phyloP scores from a whole-genome alignment of 2,888 invertebrate genomes.

The Callosobruchus maculatus region DNA sequence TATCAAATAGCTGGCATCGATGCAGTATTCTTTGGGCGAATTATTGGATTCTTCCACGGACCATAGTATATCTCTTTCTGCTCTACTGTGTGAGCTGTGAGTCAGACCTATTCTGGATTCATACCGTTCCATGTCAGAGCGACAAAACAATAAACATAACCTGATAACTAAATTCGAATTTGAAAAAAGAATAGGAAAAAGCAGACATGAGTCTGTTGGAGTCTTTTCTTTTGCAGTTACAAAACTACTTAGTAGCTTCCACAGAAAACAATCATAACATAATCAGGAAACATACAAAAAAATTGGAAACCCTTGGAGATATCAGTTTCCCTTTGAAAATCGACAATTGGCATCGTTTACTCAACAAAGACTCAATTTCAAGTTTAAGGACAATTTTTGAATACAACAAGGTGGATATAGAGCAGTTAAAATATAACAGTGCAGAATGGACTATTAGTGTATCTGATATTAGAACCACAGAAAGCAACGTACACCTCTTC shows the following conservation, averaged over 20 bases:
- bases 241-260: conserved; percentile 22
- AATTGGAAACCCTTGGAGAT: conserved; percentile 58
- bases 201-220: conserved; percentile 26
- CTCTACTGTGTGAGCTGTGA: too few species aligned
- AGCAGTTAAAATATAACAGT: conserved; percentile 47
- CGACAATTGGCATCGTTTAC: conserved; percentile 56
- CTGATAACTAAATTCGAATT: background rate
- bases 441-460: conserved; percentile 52
- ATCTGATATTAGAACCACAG: conserved; percentile 44
- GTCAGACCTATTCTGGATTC: too few species aligned
- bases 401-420: conserved; percentile 12
- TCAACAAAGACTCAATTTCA: conserved; percentile 22
- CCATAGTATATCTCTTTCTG: too few species aligned
- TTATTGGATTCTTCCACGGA: too few species aligned
- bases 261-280: conserved; percentile 32
- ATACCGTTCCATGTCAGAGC: background rate
- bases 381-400: conserved; percentile 28
- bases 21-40: too few species aligned
- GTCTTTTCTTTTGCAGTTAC: conserved; percentile 21
- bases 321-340: conserved; percentile 59
- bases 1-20: too few species aligned
- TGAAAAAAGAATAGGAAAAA: too few species aligned
- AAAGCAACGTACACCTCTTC: conserved; percentile 53
- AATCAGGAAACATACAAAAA: conserved; percentile 59
- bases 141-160: background rate